Conservation (phyloP, 2,113 vertebrate genomes). For the Heliornis fulica region DNA sequence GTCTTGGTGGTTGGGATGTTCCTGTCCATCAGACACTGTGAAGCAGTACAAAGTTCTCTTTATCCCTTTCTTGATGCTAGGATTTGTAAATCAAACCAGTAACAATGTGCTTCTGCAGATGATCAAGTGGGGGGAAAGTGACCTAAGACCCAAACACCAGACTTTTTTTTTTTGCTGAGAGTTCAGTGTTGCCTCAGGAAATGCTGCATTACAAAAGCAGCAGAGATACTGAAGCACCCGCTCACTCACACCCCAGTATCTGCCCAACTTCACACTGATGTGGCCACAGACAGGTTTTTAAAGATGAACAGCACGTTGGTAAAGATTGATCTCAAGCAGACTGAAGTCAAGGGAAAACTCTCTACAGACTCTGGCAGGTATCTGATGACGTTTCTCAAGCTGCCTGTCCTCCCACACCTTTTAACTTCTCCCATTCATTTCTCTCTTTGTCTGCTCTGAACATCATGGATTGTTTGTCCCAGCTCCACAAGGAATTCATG, state of each 20-base stretch:
- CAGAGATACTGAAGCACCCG: neutral
- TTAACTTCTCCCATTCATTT: neutral
- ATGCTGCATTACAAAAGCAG: neutral
- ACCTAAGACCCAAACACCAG: neutral
- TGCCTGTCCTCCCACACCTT: neutral
- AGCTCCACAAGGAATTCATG: neutral
- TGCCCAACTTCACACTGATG: accelerated
- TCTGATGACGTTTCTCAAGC: neutral
- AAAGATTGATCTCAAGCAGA: neutral
- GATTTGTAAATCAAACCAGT: neutral
- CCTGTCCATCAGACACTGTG: neutral
- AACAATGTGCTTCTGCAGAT: neutral
- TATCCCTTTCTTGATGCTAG: neutral
- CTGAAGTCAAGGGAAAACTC: neutral
- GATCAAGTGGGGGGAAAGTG: neutral
- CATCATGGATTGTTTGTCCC: neutral
- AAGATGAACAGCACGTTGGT: neutral
- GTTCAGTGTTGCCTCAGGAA: neutral
- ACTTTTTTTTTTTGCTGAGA: neutral
- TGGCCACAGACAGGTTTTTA: neutral
- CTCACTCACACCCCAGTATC: neutral
- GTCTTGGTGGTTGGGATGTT: accelerated
- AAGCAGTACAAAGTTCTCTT: neutral
- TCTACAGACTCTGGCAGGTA: neutral
- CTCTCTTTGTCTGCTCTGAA: neutral